Evolutionary conservation across 2,797 vertebrate species (phyloP).

Genomic region (Oreonectes daqikongensis): DNA sequence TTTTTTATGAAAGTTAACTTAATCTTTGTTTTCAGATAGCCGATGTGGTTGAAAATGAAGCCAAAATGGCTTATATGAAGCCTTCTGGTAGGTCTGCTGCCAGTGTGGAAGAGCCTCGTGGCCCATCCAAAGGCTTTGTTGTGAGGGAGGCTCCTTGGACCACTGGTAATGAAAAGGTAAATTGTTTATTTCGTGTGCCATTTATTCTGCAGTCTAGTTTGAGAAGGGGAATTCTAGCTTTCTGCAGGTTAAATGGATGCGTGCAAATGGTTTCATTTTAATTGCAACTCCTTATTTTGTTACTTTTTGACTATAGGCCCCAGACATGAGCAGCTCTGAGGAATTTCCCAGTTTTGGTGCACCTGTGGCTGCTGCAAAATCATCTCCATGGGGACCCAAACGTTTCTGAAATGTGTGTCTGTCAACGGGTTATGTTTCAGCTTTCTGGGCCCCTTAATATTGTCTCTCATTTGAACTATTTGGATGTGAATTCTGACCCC

Average conservation of each 20-base stretch:
- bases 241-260: not conserved
- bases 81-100: conserved; percentile 74
- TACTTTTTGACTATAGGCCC: conserved; percentile 77
- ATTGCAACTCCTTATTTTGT: not conserved
- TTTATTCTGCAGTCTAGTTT: not conserved
- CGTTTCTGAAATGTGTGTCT: conserved; percentile 84
- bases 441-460: conserved; percentile 29
- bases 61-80: conserved; percentile 92
- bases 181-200: not conserved
- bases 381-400: conserved; percentile 98
- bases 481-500: conserved; percentile 67
- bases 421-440: conserved; percentile 55
- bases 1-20: not conserved
- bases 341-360: conserved; percentile 98
- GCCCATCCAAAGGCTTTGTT: conserved; percentile 95
- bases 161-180: conserved; percentile 87
- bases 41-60: conserved; percentile 92
- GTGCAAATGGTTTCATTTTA: not conserved
- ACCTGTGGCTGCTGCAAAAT: conserved; percentile 87
- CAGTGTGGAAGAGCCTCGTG: conserved; percentile 83
- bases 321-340: conserved; percentile 98
- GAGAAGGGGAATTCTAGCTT: not conserved
- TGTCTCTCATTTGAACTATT: conserved; percentile 26
- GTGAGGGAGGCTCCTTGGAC: conserved; percentile 98
- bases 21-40: conserved; percentile 76